Evolutionary conservation across 2,113 vertebrate species (phyloP).

Genomic region (Dasyprocta punctata): DNA sequence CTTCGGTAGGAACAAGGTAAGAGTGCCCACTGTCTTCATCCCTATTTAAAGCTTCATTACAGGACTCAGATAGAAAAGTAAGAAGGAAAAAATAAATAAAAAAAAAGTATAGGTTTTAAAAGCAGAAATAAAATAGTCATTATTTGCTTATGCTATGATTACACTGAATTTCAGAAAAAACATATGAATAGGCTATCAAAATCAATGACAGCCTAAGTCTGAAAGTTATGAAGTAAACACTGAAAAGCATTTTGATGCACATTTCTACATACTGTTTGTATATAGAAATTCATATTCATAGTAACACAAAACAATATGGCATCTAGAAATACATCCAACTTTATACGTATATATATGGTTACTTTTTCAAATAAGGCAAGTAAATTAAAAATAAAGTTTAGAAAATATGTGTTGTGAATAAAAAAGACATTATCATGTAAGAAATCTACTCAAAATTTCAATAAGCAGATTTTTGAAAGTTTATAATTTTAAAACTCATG

Average conservation of each 20-base stretch:
- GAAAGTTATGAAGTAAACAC: conserved; percentile 16
- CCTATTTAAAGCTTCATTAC: not conserved
- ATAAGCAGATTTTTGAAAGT: not conserved
- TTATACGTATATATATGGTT: not conserved
- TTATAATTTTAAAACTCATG: not conserved
- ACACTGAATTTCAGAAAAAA: conserved; percentile 31
- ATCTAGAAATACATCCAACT: not conserved
- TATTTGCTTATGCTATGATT: not conserved
- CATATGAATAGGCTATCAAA: conserved; percentile 39
- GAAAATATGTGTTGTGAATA: not conserved
- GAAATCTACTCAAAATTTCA: not conserved
- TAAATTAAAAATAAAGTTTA: conserved; percentile 41
- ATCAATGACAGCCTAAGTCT: conserved; percentile 14
- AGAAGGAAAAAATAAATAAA: not conserved
- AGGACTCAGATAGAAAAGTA: not conserved
- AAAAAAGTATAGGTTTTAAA: not conserved
- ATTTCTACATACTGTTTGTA: not conserved
- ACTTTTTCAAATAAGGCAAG: conserved; percentile 28
- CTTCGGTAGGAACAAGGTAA: not conserved
- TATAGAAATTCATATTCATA: not conserved
- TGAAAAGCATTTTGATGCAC: not conserved
- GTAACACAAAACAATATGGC: conserved; percentile 33
- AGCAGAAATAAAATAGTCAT: not conserved
- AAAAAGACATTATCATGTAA: not conserved
- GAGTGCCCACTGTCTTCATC: not conserved